Evolutionary conservation across 2,797 vertebrate genomes (phyloP).

Genomic region (Takifugu ocellatus): DNA sequence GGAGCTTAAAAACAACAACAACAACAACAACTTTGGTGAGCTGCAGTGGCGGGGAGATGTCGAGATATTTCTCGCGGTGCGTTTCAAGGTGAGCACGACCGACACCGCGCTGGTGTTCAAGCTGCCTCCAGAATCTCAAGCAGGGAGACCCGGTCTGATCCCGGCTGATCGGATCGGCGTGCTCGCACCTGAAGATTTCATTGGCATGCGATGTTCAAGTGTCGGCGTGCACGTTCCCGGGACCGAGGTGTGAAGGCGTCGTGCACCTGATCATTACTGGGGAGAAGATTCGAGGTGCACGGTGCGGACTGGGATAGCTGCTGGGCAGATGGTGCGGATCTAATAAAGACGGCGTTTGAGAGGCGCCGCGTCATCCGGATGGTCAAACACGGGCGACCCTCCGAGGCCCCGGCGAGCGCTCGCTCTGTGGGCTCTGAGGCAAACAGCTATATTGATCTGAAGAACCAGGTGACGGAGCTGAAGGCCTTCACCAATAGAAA

Average conservation of each 20-base stretch:
- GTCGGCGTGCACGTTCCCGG: slow-evolving; percentile 29
- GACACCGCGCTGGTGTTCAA: slow-evolving; percentile 4
- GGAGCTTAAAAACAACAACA: no score
- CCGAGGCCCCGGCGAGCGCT: slow-evolving; percentile 4
- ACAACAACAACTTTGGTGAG: no score
- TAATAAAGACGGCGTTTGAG: slow-evolving; percentile 20
- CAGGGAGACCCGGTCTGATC: slow-evolving; percentile 1
- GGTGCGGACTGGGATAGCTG: slow-evolving; percentile 3
- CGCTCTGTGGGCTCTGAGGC: slow-evolving; percentile 7
- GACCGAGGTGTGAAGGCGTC: slow-evolving; percentile 11
- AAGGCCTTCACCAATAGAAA: slow-evolving; percentile 24
- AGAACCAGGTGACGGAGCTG: slow-evolving; percentile 37
- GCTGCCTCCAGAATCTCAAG: neutral
- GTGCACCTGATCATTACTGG: slow-evolving; percentile 13
- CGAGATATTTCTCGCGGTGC: neutral
- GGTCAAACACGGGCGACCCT: slow-evolving; percentile 15
- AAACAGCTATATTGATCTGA: slow-evolving; percentile 49
- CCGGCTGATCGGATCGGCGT: slow-evolving; percentile 12
- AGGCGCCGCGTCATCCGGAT: slow-evolving; percentile 25
- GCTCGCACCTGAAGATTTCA: slow-evolving; percentile 28
- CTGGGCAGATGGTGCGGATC: slow-evolving; percentile 12
- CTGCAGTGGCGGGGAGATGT: no score
- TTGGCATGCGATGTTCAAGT: slow-evolving; percentile 44
- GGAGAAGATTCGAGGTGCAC: slow-evolving; percentile 9
- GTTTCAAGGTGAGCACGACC: slow-evolving; percentile 16